Evolutionary conservation across 2,888 invertebrate genomes (phyloP).

Genomic region (Odontocerum albicorne): DNA sequence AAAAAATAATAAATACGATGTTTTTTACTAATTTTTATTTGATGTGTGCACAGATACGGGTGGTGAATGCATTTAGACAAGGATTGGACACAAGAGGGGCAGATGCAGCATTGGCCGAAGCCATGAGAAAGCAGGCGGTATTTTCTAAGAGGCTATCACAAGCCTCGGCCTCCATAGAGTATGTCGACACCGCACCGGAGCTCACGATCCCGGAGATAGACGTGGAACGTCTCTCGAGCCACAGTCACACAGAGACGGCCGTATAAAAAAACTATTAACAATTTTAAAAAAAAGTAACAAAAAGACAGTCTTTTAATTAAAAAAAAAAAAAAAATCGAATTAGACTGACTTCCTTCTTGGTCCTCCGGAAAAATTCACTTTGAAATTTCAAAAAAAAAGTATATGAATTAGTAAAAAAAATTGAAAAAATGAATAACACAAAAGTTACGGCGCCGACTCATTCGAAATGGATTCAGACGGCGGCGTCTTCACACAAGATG

Average conservation of each 20-base stretch:
- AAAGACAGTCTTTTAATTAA: slow-evolving; percentile 18
- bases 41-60: slow-evolving; percentile 76
- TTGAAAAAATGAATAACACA: slow-evolving; percentile 2
- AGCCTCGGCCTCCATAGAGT: slow-evolving; percentile 85
- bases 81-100: slow-evolving; percentile 96
- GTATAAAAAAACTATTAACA: slow-evolving; percentile 70
- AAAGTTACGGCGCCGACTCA: too few relatives aligned
- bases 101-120: slow-evolving; percentile 90
- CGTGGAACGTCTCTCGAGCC: slow-evolving; percentile 88
- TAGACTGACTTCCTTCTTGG: slow-evolving; percentile 15
- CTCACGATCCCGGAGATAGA: slow-evolving; percentile 90
- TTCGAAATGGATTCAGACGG: slow-evolving; percentile 2
- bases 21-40: slow-evolving; percentile 8
- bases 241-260: slow-evolving; percentile 94
- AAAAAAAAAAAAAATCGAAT: slow-evolving; percentile 1
- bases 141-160: slow-evolving; percentile 90
- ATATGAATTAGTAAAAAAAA: background rate
- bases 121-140: slow-evolving; percentile 91
- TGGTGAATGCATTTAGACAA: slow-evolving; percentile 99
- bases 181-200: slow-evolving; percentile 85
- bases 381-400: background rate
- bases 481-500: slow-evolving; percentile 14
- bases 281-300: slow-evolving; percentile 1
- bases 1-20: too few relatives aligned
- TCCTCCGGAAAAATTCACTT: background rate